Base-by-base conservation (phyloP, 2,888 invertebrate species). In the Agrotis ipsilon region DNA sequence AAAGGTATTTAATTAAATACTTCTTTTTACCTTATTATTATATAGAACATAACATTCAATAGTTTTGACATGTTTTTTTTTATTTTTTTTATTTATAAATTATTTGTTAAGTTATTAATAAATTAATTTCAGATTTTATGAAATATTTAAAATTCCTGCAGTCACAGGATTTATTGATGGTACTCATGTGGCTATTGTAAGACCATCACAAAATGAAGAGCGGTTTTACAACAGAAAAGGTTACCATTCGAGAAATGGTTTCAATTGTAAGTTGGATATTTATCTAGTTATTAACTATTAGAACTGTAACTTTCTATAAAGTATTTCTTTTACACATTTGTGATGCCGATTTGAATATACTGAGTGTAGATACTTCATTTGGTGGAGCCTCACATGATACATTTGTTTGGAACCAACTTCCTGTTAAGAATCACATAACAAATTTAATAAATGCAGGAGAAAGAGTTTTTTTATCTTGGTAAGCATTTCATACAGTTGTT, bases 401-500 rank as follows among this genome's bases (percentile, higher is more conserved):
- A 16, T 55, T 55, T 51, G 21, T 51, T n/a, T 55, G 55, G 55
- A 55, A 55, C 55, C 55, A 55, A 13, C 27, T 32, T 52, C 52
- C 52, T 24, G 24, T 52, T 2, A 52, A 52, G 21, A 52, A 52
- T 24, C 52, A 52, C 21, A 14, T 52, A 6, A 7, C 24, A 24
- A 21, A 55, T 32, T 27, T 54, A 18, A n/a, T 43, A 58, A 58
- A 21, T 45, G 58, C 43, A 43, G 58, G 43, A 11, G 58, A 43
- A 43, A 43, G 54, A 55, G 55, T 55, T 55, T 55, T 32, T 55
- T 55, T 55, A 55, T n/a, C 55, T 55, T 55, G 55, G 55, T 55
- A 55, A 32, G n/a, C 55, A 32, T 32, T 55, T 32, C 55, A 32
- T 32, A 51, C 52, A 52, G 52, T 52, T 52, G 21, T 52, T 52